Conservation (phyloP, 2,113 vertebrate species). For the Syrrhaptes paradoxus region DNA sequence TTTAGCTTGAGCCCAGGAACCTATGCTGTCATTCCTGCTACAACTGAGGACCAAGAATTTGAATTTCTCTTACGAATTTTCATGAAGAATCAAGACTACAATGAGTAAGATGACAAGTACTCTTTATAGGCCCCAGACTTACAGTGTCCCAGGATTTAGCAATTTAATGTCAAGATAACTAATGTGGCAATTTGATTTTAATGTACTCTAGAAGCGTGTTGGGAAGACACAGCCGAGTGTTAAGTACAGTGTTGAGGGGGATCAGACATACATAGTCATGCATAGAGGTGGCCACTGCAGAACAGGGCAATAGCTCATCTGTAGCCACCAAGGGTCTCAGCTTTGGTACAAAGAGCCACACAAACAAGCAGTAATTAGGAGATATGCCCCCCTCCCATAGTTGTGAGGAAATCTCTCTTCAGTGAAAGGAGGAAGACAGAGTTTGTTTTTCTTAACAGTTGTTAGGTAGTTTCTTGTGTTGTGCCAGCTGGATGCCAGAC, state of each 20-base stretch:
- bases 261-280: background rate
- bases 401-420: background rate
- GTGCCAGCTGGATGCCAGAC: background rate
- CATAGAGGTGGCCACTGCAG: background rate
- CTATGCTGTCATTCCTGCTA: constrained; percentile 35
- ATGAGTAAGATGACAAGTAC: constrained; percentile 47
- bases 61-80: constrained; percentile 76
- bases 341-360: background rate
- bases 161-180: background rate
- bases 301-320: background rate
- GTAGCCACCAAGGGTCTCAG: background rate
- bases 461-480: background rate
- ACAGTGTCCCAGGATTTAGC: background rate
- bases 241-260: background rate
- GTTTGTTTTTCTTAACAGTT: background rate
- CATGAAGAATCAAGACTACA: constrained; percentile 18
- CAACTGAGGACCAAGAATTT: background rate
- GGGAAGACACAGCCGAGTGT: background rate
- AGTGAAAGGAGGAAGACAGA: background rate
- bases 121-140: background rate
- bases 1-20: constrained; percentile 61
- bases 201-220: background rate
- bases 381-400: background rate
- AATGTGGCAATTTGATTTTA: background rate
- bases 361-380: background rate